Conservation (phyloP, 1,140 invertebrate genomes). For the Ctenoplectra terminalis region DNA sequence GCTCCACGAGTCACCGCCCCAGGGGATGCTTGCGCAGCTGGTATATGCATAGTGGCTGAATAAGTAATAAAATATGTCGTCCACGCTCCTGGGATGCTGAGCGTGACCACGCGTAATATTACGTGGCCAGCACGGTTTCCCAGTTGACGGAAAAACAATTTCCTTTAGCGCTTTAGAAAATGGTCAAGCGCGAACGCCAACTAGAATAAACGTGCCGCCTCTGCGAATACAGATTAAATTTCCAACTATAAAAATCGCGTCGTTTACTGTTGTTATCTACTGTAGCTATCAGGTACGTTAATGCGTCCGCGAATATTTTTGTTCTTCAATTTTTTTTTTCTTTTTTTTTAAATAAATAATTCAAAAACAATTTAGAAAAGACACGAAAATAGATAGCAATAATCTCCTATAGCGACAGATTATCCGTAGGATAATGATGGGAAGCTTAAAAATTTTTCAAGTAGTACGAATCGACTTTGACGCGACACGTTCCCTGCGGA, state of each 20-base stretch:
- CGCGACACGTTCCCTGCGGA: too few species aligned
- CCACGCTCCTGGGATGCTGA: conserved; percentile 55
- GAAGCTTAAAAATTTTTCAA: too few species aligned
- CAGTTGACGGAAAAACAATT: conserved; percentile 63
- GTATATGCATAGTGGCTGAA: conserved; percentile 41
- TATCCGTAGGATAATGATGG: too few species aligned
- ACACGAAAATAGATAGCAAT: too few species aligned
- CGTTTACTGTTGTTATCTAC: not conserved
- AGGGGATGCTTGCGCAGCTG: conserved; percentile 22
- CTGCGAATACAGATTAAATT: conserved; percentile 25
- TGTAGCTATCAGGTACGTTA: not conserved
- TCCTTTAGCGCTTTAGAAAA: conserved; percentile 50
- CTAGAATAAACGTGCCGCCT: not conserved
- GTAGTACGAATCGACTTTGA: too few species aligned
- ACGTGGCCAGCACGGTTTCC: conserved; percentile 49
- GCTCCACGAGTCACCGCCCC: not conserved
- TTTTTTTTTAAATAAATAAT: not conserved
- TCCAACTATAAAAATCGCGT: not conserved
- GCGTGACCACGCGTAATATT: conserved; percentile 73
- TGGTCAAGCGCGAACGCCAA: conserved; percentile 7
- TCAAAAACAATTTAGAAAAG: too few species aligned
- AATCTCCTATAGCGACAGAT: too few species aligned
- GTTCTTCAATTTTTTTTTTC: not conserved
- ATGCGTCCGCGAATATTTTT: not conserved
- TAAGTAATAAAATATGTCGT: conserved; percentile 70